Conservation (phyloP, 2,797 vertebrate genomes). For the Catamblyrhynchus diadema region DNA sequence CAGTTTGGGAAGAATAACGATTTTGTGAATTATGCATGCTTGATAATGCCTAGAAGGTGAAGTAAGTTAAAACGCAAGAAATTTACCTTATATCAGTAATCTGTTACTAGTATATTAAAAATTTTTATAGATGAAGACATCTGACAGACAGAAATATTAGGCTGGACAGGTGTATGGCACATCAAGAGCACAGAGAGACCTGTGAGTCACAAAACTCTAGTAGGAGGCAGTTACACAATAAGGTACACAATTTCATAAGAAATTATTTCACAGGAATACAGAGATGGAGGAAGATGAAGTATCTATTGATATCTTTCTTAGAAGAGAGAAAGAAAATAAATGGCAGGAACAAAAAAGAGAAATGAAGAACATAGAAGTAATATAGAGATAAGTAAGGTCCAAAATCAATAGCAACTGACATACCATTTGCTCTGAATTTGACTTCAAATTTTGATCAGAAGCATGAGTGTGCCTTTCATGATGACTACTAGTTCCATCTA, state of each 20-base stretch:
- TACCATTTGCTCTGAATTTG: not conserved
- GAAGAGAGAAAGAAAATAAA: not conserved
- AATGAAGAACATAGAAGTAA: not conserved
- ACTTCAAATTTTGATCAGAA: not conserved
- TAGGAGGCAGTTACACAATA: not conserved
- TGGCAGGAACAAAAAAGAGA: not conserved
- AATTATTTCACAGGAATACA: not conserved
- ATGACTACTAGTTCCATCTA: not conserved
- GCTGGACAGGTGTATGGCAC: not conserved
- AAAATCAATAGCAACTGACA: not conserved
- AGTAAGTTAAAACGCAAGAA: not conserved
- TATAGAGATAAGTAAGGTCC: not conserved
- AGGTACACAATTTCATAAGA: not conserved
- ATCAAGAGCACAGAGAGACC: not conserved
- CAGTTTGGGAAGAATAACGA: not conserved
- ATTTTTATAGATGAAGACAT: not conserved
- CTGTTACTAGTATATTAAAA: not conserved
- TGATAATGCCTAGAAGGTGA: not conserved
- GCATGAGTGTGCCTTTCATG: not conserved
- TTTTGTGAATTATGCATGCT: not conserved
- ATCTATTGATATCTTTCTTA: not conserved
- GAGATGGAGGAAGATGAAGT: not conserved
- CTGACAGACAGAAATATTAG: not conserved
- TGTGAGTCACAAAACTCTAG: not conserved
- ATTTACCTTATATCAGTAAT: not conserved